Conservation (phyloP, 2,113 vertebrate genomes). For the Tragelaphus buxtoni region DNA sequence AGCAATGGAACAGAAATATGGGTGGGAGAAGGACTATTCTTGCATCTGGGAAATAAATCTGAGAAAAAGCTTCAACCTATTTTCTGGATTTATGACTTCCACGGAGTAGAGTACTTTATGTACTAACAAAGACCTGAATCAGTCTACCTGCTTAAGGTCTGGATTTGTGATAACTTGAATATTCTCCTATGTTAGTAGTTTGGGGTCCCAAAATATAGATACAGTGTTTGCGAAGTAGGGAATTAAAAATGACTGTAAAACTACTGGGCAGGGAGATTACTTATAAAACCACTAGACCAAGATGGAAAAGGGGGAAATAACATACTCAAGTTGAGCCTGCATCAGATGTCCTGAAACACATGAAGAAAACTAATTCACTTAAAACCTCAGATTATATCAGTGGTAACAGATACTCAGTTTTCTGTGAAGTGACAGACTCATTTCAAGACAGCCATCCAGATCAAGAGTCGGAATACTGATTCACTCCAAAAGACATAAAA, state of each 20-base stretch:
- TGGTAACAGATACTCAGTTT: not conserved
- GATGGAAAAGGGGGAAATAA: not conserved
- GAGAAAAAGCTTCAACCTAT: not conserved
- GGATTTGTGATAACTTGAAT: not conserved
- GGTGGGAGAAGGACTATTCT: not conserved
- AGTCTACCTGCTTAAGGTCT: not conserved
- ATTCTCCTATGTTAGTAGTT: not conserved
- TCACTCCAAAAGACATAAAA: not conserved
- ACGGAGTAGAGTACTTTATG: not conserved
- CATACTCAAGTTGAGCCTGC: not conserved
- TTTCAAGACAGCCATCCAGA: not conserved
- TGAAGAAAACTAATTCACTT: conserved; percentile 2
- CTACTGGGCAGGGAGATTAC: not conserved
- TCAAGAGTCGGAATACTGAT: not conserved
- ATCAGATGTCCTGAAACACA: not conserved
- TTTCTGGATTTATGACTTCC: not conserved
- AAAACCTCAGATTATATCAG: not conserved
- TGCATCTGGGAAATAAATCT: not conserved
- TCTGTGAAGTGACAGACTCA: not conserved
- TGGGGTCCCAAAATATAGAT: not conserved
- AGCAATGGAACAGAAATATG: not conserved
- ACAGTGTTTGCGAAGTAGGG: not conserved
- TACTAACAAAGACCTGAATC: not conserved
- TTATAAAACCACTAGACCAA: not conserved
- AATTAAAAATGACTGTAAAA: not conserved